A percentile compares a stretch with the other conserved stretches of the same genome.
Conservation (phyloP, 2,888 invertebrate genomes). For the Mylabris sibirica region DNA sequence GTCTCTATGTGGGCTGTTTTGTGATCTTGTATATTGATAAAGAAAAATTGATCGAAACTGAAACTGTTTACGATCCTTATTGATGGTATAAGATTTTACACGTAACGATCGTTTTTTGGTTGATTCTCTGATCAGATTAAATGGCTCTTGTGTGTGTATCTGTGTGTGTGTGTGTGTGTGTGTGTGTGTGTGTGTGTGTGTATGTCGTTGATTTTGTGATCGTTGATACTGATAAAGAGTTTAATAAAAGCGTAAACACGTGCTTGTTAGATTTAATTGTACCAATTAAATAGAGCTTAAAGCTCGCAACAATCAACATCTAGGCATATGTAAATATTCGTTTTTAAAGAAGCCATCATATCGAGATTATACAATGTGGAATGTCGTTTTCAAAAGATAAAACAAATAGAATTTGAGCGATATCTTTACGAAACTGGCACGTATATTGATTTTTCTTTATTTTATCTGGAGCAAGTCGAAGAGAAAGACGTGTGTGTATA, state of each 20-base stretch:
- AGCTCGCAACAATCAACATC: constrained; percentile 15
- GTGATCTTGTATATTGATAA: constrained; percentile 6
- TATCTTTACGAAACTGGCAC: constrained; percentile 21
- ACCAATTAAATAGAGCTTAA: constrained; percentile 39
- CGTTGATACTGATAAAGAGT: constrained; percentile 33
- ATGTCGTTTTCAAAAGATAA: constrained; percentile 10
- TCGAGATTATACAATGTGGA: constrained; percentile 19
- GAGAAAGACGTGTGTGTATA: constrained; percentile 27
- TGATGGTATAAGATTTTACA: constrained; percentile 36
- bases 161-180: neutral
- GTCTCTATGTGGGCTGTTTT: neutral
- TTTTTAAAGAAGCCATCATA: constrained; percentile 10
- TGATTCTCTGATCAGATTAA: constrained; percentile 27
- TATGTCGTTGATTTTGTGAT: constrained; percentile 28
- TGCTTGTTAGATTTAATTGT: constrained; percentile 41
- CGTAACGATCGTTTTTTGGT: constrained; percentile 24
- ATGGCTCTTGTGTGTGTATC: constrained; percentile 17
- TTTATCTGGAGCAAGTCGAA: constrained; percentile 33
- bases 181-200: constrained; percentile 23
- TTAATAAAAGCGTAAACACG: constrained; percentile 41
- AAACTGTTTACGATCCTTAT: constrained; percentile 37
- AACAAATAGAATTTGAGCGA: constrained; percentile 23
- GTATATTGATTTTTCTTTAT: constrained; percentile 30
- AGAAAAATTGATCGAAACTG: constrained; percentile 37
- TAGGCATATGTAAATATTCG: neutral